Conservation (phyloP, 2,113 vertebrate genomes). For the Eretmochelys imbricata region DNA sequence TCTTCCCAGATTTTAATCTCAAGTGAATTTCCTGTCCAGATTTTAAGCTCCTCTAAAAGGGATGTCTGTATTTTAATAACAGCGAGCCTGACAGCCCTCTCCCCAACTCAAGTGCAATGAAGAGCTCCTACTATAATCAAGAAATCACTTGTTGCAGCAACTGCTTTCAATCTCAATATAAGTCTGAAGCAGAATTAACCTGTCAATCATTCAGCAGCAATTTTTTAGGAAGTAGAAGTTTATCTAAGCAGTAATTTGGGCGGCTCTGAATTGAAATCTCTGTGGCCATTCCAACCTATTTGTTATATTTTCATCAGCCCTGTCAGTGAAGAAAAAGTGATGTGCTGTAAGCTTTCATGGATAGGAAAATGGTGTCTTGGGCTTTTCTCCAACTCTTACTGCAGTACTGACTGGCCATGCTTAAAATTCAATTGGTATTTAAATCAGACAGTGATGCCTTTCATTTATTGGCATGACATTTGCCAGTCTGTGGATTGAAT, state of each 20-base stretch:
- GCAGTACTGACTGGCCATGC: conserved; percentile 64
- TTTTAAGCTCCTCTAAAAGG: conserved; percentile 32
- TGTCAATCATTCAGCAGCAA: conserved; percentile 63
- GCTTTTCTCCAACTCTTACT: conserved; percentile 53
- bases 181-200: conserved; percentile 59
- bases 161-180: conserved; percentile 58
- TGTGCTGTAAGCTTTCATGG: conserved; percentile 64
- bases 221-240: conserved; percentile 51
- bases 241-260: conserved; percentile 62
- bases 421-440: conserved; percentile 75
- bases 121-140: conserved; percentile 52
- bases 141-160: conserved; percentile 63
- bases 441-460: conserved; percentile 65
- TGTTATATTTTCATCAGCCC: conserved; percentile 72
- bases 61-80: conserved; percentile 37
- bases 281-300: conserved; percentile 55
- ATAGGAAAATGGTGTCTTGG: conserved; percentile 37
- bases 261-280: conserved; percentile 65
- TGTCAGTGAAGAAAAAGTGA: conserved; percentile 67
- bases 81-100: conserved; percentile 3
- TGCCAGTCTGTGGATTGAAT: conserved; percentile 57
- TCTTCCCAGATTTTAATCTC: background rate
- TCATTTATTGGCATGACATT: conserved; percentile 66
- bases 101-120: conserved; percentile 6
- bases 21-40: background rate